phyloP scores from a whole-genome alignment of 2,113 vertebrate genomes.

The Hemibagrus wyckioides region DNA sequence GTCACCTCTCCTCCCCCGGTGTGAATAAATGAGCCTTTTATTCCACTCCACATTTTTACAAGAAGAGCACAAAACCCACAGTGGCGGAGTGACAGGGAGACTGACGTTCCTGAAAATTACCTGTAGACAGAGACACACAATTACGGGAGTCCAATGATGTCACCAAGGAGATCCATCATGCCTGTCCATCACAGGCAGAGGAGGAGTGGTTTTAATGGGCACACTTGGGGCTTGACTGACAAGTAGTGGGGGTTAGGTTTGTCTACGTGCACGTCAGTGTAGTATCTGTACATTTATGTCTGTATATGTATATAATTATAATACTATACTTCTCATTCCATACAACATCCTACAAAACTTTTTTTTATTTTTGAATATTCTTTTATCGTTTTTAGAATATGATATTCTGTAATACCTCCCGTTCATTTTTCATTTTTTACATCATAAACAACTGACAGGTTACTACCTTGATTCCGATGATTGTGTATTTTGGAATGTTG shows the following conservation, averaged over 20 bases:
- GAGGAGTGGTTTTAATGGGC: constrained; percentile 38
- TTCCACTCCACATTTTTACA: constrained; percentile 75
- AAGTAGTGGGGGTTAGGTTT: constrained; percentile 35
- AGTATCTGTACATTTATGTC: background rate
- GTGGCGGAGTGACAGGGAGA: constrained; percentile 48
- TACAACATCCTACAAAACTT: background rate
- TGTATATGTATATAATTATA: background rate
- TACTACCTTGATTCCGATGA: background rate
- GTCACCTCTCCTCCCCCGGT: constrained; percentile 73
- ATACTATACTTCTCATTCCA: background rate
- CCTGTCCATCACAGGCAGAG: constrained; percentile 42
- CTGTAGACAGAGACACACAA: constrained; percentile 67
- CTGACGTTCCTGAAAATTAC: constrained; percentile 68
- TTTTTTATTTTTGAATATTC: background rate
- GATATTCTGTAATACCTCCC: background rate
- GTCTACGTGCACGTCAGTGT: constrained; percentile 31
- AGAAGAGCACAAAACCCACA: constrained; percentile 48
- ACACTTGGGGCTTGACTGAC: constrained; percentile 36
- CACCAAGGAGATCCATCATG: constrained; percentile 48
- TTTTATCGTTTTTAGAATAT: background rate
- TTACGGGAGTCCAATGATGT: constrained; percentile 57
- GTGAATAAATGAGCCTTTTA: constrained; percentile 77
- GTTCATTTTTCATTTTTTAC: background rate
- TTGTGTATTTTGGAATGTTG: constrained; percentile 1
- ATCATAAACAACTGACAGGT: background rate